Base-by-base conservation (phyloP, 2,888 invertebrate genomes). In the Scaptomyza polygonia region DNA sequence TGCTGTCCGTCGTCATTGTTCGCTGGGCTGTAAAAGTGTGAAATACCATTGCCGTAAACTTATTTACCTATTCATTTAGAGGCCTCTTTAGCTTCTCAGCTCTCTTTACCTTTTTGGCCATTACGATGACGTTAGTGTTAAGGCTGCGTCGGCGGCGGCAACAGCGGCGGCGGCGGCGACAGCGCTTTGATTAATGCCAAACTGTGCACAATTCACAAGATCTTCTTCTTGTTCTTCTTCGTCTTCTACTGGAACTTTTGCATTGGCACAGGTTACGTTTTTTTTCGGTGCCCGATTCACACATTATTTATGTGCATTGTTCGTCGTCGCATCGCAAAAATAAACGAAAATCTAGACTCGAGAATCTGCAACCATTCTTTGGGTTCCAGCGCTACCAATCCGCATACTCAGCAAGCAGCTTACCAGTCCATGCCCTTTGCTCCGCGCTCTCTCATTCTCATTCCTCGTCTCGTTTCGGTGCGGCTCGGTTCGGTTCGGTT, bases 301-400 rank as follows among this genome's bases (percentile, higher is more conserved):
- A 84, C 84, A 84, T 84, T 88, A 88, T 84, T 84, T 88, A 84
- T 88, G 84, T 86, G 88, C 83, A 83, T 83, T 84, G 84, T 84
- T 88, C 75, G n/a, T n/a, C 18, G 61, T n/a, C 48, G 73, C 63
- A 74, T 67, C 73, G 87, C 83, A 67, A 39, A 39, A 76, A 68
- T 76, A 69, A 76, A 72, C 72, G n/a, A 79, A 76, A 88, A 84
- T 84, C 88, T 84, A 88, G 88, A 86, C 72, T 57, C 70, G 75
- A 74, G 88, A 84, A 84, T 84, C 88, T 88, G 83, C 88, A 84
- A 72, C 86, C 88, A 82, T 82, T 82, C 82, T 82, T 82, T 69
- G 27, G 48, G 48, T 44, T 36, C 57, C 56, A 54, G 55, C 56
- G 77, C 73, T 73, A 73, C 73, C 73, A 73, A 72, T 72, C 57